Conservation (phyloP, 2,888 invertebrate species). For the Seladonia tumulorum region DNA sequence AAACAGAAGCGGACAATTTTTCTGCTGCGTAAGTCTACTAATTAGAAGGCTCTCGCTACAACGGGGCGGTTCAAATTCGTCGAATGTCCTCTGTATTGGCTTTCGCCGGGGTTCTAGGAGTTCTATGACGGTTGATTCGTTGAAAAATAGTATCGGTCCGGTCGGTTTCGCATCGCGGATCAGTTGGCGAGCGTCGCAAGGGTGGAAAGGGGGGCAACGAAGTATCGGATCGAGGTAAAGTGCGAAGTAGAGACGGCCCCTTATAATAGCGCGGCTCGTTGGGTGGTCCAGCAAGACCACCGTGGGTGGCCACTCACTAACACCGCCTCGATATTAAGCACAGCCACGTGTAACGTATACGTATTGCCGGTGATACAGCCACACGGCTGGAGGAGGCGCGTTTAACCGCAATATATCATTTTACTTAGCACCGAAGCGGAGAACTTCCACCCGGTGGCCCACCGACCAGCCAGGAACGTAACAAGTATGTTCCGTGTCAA, state of each 20-base stretch:
- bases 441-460: slow-evolving; percentile 51
- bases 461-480: slow-evolving; percentile 51
- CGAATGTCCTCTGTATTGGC: not conserved
- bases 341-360: slow-evolving; percentile 64
- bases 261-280: slow-evolving; percentile 80
- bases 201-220: slow-evolving; percentile 72
- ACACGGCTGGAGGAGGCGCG: slow-evolving; percentile 61
- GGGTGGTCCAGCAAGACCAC: slow-evolving; percentile 80
- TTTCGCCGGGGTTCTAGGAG: slow-evolving; percentile 2
- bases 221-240: slow-evolving; percentile 77
- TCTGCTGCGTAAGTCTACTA: not conserved
- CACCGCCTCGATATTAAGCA: slow-evolving; percentile 82
- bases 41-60: not conserved
- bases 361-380: slow-evolving; percentile 62
- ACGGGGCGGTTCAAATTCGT: too few species aligned
- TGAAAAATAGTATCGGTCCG: slow-evolving; percentile 33
- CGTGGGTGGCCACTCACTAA: slow-evolving; percentile 83
- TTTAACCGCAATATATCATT: slow-evolving; percentile 76
- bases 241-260: slow-evolving; percentile 80
- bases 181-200: slow-evolving; percentile 39
- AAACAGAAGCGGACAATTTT: not conserved
- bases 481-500: slow-evolving; percentile 64
- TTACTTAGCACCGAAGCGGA: slow-evolving; percentile 67
- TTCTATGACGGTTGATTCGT: not conserved
- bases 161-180: slow-evolving; percentile 10